Base-by-base conservation (phyloP, 2,113 vertebrate species). In the Tetrax tetrax region DNA sequence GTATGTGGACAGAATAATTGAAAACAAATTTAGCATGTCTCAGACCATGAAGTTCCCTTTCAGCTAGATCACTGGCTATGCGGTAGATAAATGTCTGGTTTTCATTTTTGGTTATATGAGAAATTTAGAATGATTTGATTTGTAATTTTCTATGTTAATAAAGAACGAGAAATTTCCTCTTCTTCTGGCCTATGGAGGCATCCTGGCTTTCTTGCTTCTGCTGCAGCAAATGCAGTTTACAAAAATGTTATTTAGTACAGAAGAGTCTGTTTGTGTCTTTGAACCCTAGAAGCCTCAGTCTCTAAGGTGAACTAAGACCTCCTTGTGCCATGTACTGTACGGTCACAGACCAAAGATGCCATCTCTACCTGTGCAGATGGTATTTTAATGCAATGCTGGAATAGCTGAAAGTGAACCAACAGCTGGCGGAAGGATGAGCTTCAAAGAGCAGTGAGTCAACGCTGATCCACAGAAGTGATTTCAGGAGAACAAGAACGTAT, bases 21-120 rank as follows among this genome's bases (percentile, higher is more conserved):
- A 94, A 98, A 98, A 97, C 98, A 97, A 98, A 98, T 98, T 97
- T 91, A 94, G 83, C 93, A 70, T 96, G 95, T 96, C 96, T 93
- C 43, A 68, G 97, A 95, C 97, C 96, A 91, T 96, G 87, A 37
- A 85, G 96, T 96, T 95, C 90, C 91, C 93, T 95, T 96, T 83
- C 75, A 93, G 96, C 61, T 96, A 57, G 6, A 68, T 72, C 81
- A 64, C 77, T 95, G 82, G 94, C 97, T 96, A 12, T 83, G 97
- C 2, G 87, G 97, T 97, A 97, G 97, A 98, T 95, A 94, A 93
- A 91, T 31, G 93, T 98, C 98, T 98, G 98, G 31, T 98, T 98
- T 91, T 97, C 93, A 98, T 98, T 98, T 97, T 96, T 97, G 94
- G 90, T 87, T 96, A 97, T 97, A 97, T 96, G 97, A 98, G 97